Conservation (phyloP, 1,140 invertebrate species). For the Pachyrhynchus sulphureomaculatus region DNA sequence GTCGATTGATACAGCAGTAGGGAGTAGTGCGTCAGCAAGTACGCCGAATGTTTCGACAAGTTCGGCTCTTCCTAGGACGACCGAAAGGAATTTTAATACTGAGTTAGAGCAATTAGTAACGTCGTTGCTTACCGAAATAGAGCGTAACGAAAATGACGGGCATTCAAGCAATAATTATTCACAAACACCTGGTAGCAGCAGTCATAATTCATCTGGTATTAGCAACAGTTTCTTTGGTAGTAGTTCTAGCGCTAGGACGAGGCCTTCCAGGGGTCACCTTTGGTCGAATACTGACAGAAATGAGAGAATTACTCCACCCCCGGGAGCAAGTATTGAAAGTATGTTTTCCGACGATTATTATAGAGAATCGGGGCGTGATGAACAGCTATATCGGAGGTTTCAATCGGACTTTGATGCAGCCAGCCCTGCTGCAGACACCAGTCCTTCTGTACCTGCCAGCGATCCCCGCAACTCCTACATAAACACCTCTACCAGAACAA, state of each 20-base stretch:
- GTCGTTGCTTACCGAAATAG: constrained; percentile 34
- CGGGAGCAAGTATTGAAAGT: constrained; percentile 20
- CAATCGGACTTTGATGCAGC: not conserved
- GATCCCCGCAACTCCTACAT: not conserved
- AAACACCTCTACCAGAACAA: constrained; percentile 35
- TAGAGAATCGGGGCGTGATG: not conserved
- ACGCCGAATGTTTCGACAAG: not conserved
- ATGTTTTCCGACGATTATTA: not conserved
- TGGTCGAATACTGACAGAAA: not conserved
- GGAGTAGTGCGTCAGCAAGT: constrained; percentile 3
- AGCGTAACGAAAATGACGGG: constrained; percentile 9
- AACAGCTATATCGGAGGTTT: not conserved
- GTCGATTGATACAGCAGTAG: not conserved
- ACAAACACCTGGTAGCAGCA: not conserved
- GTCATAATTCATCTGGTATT: not conserved
- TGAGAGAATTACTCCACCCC: constrained; percentile 1
- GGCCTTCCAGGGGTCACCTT: not conserved
- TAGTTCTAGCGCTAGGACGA: not conserved
- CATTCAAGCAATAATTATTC: not conserved
- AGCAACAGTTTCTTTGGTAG: constrained; percentile 9
- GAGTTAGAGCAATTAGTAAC: constrained; percentile 36
- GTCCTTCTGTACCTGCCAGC: not conserved
- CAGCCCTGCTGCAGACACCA: not conserved
- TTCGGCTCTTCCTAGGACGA: not conserved
- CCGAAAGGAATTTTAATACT: constrained; percentile 31